Percentiles rank a stretch among this genome's conserved stretches.
phyloP scores from a whole-genome alignment of 1,140 invertebrate genomes.

The Pseudomyrmex gracilis region DNA sequence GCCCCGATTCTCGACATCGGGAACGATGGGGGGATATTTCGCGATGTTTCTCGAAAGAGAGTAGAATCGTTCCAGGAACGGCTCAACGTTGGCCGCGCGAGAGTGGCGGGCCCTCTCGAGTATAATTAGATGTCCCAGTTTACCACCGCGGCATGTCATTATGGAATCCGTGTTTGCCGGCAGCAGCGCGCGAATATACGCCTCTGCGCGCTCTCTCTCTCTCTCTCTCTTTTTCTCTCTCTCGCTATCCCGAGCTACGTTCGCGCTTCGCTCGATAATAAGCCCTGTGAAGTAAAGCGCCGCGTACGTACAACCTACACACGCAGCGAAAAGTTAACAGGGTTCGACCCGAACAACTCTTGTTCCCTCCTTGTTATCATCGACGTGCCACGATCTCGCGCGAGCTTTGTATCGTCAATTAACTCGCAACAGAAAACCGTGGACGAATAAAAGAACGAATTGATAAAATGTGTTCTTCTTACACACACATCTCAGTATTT shows the following conservation, averaged over 20 bases:
- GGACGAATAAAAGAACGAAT: no score
- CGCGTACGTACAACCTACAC: neutral
- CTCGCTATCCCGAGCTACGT: constrained; percentile 32
- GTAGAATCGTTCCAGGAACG: constrained; percentile 66
- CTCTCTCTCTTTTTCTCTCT: no score
- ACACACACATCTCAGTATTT: no score
- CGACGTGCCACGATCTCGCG: neutral
- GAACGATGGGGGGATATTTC: constrained; percentile 29
- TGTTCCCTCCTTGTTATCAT: neutral
- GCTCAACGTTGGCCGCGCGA: constrained; percentile 60
- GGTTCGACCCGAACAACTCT: constrained; percentile 8
- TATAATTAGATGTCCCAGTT: constrained; percentile 80
- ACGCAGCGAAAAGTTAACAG: constrained; percentile 8
- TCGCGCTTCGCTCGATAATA: constrained; percentile 70
- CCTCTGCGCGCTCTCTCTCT: constrained; percentile 42
- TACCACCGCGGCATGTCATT: constrained; percentile 76
- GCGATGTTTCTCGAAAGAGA: constrained; percentile 9
- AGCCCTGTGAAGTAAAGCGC: constrained; percentile 33
- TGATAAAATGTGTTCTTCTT: no score
- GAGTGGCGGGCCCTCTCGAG: constrained; percentile 76
- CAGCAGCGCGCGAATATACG: constrained; percentile 65
- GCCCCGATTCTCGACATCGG: constrained; percentile 35
- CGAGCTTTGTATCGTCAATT: no score
- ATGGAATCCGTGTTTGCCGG: constrained; percentile 73
- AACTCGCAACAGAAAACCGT: no score